Base-by-base conservation (phyloP, 2,113 vertebrate genomes). In the Osmerus mordax region DNA sequence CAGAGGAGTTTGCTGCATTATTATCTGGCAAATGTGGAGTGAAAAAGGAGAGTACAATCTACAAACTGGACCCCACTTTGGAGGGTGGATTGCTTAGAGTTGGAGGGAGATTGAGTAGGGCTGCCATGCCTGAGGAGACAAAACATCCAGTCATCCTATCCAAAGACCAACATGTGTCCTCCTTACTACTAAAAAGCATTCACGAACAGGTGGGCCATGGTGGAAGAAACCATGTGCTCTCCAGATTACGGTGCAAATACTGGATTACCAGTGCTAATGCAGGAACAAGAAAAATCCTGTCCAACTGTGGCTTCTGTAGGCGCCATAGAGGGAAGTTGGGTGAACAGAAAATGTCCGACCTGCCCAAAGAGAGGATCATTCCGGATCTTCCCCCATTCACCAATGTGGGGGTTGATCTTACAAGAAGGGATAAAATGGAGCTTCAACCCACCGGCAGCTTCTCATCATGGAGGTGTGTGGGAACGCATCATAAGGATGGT, bases 301-400 rank as follows among this genome's bases (percentile, higher is more conserved):
- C 52, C 52, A 54, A 16, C 9, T 54, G 52, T 54, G 15, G 9
- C 52, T 12, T 16, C 9, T 54, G 52, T 16, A 54, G 52, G 15
- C 9, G 3, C 9, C 9, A 12, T 16, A 9, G 15, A 54, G 15
- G 9, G 52, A 59, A 36, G 28, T 8, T 36, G 2, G 21, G 23
- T 58, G 60, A 65, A 5, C 69, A 79, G 18, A 65, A 62, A 4
- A 73, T 56, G 74, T 41, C 70, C 1, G 61, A 73, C 16, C 11
- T 76, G 3, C 73, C 74, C 1, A 28, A 9, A 4, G 70, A 72
- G 11, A 65, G n/a, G 11, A 23, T 66, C 0, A 1, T 32, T 3
- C 65, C 51, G 5, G 67, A 70, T 2, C 9, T 51, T 2, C 66
- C 52, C 3, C 63, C 67, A 2, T 80, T 75, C 25, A 25, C 25